Evolutionary conservation across 2,113 vertebrate genomes (phyloP), one percentile per base, ranked within the genome.

Genomic region (Syrmaticus mikado): DNA sequence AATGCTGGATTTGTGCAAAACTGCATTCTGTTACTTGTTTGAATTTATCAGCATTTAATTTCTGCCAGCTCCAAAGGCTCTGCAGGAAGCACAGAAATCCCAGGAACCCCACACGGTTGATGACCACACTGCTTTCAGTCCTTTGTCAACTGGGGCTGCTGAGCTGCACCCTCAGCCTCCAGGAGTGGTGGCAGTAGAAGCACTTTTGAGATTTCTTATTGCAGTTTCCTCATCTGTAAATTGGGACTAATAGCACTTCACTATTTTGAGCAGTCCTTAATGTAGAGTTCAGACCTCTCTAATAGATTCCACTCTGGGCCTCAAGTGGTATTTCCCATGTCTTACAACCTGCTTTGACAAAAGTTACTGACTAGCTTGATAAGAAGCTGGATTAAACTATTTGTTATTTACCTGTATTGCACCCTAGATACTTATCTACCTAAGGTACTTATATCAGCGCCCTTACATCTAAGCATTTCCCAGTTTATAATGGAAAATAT

Each of bases 371-470:
- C 92, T 92, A 40, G 89, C 46, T 96, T 87, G 92, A 96, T 95
- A 95, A 94, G 87, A 60, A 92, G 78, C 55, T 82, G 92, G 92
- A 94, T 96, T 95, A 96, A 96, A 84, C 89, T 94, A 89, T 95
- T 96, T 93, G 91, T 94, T 95, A 95, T 93, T 89, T 74, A 67
- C 78, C 78, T 78, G 85, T 68, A 94, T 95, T 91, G 79, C 89
- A 89, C 92, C 89, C 91, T 82, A 93, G 94, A 95, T 96, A 89
- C 94, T 92, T 94, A 94, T 92, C 96, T 95, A 50, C 92, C 91
- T 91, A 57, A 94, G 94, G 79, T 91, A 94, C 94, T 93, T 93
- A 91, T 91, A 96, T 94, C 92, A 93, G 87, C 74, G 93, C 89
- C 91, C 93, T 95, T 92, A 89, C 87, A 94, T 79, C 82, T 85